A percentile compares a stretch with the other conserved stretches of the same genome.
Conservation (phyloP, 2,113 vertebrate genomes). For the Triplophysa rosa region DNA sequence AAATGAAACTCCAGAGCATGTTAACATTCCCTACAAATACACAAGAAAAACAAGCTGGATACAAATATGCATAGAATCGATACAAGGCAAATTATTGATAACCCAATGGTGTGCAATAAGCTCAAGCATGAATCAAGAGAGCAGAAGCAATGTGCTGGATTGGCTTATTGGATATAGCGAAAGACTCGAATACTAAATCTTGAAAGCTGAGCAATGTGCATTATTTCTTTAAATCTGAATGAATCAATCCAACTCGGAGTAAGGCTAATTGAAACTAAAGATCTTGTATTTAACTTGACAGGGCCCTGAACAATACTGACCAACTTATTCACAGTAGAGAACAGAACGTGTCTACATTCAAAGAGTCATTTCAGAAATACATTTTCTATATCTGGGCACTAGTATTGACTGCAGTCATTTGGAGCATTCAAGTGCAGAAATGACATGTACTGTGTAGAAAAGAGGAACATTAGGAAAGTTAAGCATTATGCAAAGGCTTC, state of each 20-base stretch:
- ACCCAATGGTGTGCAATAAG: constrained; percentile 11
- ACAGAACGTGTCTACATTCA: constrained; percentile 51
- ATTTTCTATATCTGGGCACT: constrained; percentile 25
- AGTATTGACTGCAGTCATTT: constrained; percentile 17
- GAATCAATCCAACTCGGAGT: background rate
- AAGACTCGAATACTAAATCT: background rate
- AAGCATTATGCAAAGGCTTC: constrained; percentile 15
- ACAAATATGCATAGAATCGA: constrained; percentile 47
- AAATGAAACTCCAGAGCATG: constrained; percentile 6
- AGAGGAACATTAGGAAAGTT: constrained; percentile 24
- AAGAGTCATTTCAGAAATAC: constrained; percentile 45
- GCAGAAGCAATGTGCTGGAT: constrained; percentile 8
- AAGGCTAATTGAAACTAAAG: constrained; percentile 26
- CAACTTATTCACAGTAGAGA: constrained; percentile 29
- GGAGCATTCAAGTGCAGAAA: constrained; percentile 41
- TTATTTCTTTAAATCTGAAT: background rate
- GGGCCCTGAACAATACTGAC: constrained; percentile 12
- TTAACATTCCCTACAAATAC: constrained; percentile 35
- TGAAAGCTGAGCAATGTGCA: background rate
- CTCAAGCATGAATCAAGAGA: background rate
- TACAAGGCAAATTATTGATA: constrained; percentile 12
- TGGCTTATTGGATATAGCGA: background rate
- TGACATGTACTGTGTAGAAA: constrained; percentile 1
- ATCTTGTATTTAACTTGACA: constrained; percentile 6
- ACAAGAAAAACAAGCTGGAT: background rate